Percentiles rank a stretch among this genome's conserved stretches.
These are phyloP conservation scores for Ciconia stormi DNA, from an alignment of 2,113 vertebrate species.

Conservation along the genomic window DNA sequence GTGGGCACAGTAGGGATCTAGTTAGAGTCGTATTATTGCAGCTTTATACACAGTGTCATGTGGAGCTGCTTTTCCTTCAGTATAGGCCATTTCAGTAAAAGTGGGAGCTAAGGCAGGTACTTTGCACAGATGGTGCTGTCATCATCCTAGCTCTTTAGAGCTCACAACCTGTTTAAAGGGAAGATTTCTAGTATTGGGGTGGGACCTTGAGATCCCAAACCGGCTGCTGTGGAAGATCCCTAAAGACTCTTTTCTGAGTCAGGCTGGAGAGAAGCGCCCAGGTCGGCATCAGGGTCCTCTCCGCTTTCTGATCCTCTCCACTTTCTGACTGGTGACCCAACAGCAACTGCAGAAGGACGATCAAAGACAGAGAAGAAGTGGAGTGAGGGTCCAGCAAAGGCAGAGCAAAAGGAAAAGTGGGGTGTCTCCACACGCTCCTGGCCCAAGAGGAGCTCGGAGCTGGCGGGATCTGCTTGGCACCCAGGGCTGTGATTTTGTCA, in stretches of 20 bases:
- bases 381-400: neutral
- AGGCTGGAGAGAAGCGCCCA: neutral
- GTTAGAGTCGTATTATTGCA: neutral
- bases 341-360: too few species aligned
- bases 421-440: neutral
- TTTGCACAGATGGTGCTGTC: neutral
- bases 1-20: neutral
- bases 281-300: neutral
- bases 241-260: neutral
- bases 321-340: neutral
- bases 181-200: neutral
- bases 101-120: neutral
- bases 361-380: neutral
- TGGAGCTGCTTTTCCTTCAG: neutral
- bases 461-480: neutral
- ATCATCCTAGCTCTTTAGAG: neutral
- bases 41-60: neutral
- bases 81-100: neutral
- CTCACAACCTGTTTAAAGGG: neutral
- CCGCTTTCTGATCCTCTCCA: neutral
- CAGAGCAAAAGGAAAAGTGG: neutral
- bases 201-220: neutral
- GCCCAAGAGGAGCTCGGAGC: neutral
- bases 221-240: neutral
- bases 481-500: neutral